These are phyloP conservation scores for Pseudonaja textilis DNA, from an alignment of 2,113 vertebrate genomes.

Conservation along the genomic window DNA sequence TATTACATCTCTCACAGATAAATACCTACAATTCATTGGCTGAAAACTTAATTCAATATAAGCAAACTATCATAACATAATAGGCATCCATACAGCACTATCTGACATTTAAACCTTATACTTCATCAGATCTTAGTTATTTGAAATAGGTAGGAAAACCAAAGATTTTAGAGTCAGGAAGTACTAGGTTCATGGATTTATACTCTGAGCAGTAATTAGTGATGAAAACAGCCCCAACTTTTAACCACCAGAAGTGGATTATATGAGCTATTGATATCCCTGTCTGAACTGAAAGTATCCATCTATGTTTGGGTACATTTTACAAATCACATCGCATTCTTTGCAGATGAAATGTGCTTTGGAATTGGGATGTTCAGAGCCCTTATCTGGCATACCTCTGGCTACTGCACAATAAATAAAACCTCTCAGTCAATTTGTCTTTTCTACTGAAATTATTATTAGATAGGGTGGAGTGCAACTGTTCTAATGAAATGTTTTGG, in stretches of 20 bases:
- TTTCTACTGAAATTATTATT: constrained; percentile 4
- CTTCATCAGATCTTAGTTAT: background rate
- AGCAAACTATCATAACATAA: background rate
- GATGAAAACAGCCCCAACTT: background rate
- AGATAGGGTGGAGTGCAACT: constrained; percentile 21
- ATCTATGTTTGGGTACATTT: background rate
- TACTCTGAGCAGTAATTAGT: background rate
- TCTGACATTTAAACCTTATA: background rate
- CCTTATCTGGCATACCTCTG: background rate
- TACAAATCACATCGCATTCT: background rate
- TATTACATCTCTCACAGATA: background rate
- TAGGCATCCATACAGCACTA: background rate
- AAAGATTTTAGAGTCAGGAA: background rate
- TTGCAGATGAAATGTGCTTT: constrained; percentile 2
- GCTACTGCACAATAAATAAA: accelerated
- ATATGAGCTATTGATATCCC: background rate
- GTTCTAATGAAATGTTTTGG: constrained; percentile 41
- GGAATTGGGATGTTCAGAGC: background rate
- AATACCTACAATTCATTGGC: background rate
- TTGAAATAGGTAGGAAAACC: background rate
- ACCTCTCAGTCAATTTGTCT: constrained; percentile 9
- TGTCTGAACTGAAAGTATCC: background rate
- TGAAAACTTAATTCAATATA: background rate
- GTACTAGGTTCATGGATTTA: background rate
- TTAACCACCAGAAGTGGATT: background rate